Evolutionary conservation across 2,113 vertebrate species (phyloP).

Genomic region (Pseudonaja textilis): DNA sequence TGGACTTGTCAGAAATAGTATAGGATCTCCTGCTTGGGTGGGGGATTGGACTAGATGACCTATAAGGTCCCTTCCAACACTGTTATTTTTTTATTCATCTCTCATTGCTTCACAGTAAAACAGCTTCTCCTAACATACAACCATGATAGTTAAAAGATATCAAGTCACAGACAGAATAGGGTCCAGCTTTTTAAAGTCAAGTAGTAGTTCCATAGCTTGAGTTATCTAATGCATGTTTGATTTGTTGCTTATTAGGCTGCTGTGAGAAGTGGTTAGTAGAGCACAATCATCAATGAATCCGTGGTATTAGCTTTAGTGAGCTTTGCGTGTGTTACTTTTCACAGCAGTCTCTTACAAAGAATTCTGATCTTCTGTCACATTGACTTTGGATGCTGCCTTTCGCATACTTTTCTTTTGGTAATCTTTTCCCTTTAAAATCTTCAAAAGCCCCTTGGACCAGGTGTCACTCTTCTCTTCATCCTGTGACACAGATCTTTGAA

Average conservation of each 20-base stretch:
- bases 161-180: background rate
- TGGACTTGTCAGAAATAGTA: too few species aligned
- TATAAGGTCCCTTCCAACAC: too few species aligned
- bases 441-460: constrained; percentile 82
- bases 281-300: constrained; percentile 28
- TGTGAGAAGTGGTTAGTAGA: constrained; percentile 68
- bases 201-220: constrained; percentile 37
- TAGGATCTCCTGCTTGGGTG: too few species aligned
- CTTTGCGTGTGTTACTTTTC: constrained; percentile 44
- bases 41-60: too few species aligned
- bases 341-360: constrained; percentile 81
- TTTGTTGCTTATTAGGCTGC: constrained; percentile 49
- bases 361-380: constrained; percentile 78
- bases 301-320: constrained; percentile 66
- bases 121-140: background rate
- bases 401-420: constrained; percentile 80
- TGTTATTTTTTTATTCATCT: background rate
- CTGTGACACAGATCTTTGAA: constrained; percentile 76
- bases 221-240: constrained; percentile 37
- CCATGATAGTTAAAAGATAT: background rate
- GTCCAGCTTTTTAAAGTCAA: constrained; percentile 20
- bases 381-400: constrained; percentile 71
- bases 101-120: background rate
- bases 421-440: constrained; percentile 81
- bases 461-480: constrained; percentile 71